Evolutionary conservation across 1,140 invertebrate genomes (phyloP), one percentile per base, ranked within the genome.

Genomic region (Halyomorpha halys): DNA sequence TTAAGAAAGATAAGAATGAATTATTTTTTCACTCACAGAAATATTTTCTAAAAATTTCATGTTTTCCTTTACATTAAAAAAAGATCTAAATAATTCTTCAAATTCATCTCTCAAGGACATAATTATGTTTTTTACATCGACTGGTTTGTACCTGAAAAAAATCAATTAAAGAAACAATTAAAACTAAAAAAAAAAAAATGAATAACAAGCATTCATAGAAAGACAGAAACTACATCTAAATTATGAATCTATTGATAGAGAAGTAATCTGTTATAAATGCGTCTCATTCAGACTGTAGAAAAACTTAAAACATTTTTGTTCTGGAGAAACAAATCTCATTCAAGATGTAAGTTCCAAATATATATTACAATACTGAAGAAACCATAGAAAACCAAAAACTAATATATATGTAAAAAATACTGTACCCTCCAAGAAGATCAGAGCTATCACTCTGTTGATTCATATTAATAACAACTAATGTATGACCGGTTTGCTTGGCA

Each of bases 371-470:
- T n/a, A n/a, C n/a, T n/a, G n/a, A n/a, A n/a, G n/a, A n/a, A n/a
- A n/a, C n/a, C n/a, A n/a, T n/a, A n/a, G n/a, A n/a, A n/a, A n/a
- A n/a, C n/a, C n/a, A n/a, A n/a, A n/a, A n/a, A n/a, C n/a, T n/a
- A n/a, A 30, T 30, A 30, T 30, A 30, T 30, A 30, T 30, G 27
- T 30, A 30, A 30, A 18, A 23, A 60, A 13, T 16, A 18, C 19
- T 13, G 11, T 73, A 84, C 75, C 97, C 96, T 70, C 97, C 97
- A 1, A 99, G 78, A 14, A 99, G 79, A 80, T 99, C 97, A 3
- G 90, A 84, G 59, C 89, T 93, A 76, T 99, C 96, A 69, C 91
- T 97, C 75, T 99, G 96, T 74, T 99, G 96, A 74, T 97, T 99
- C 88, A 99, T 91, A 75, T 99, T 99, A n/a, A 99, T 90, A 0